Base-by-base conservation (phyloP, 2,888 invertebrate genomes). In the Ophion costatus region DNA sequence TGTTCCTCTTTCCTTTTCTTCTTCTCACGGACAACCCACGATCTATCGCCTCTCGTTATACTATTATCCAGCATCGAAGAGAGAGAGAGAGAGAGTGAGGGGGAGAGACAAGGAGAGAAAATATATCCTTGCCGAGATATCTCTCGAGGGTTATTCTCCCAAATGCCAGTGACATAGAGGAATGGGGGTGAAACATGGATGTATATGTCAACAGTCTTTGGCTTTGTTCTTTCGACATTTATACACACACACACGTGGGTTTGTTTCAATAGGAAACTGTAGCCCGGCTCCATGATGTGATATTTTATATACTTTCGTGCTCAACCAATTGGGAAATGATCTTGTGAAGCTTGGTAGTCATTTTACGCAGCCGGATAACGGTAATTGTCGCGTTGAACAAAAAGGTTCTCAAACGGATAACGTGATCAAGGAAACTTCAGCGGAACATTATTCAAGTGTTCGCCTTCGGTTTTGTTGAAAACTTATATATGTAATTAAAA, bases 21-120 rank as follows among this genome's bases (percentile, higher is more conserved):
- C 45, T 61, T 70, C 78, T 67, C 89, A 87, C 89, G 89, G 92
- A 92, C 91, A 92, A 91, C 89, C 82, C 89, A 87, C 90, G 91
- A 92, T 91, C 90, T 86, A 82, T 88, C 88, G 87, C 83, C 80
- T 82, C 82, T 83, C 73, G 87, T 85, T 87, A 80, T 82, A 82
- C 69, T 66, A 74, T 73, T 77, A 78, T 79, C 64, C 66, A 64
- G 67, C 69, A 80, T 75, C 81, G 78, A 17, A 51, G 45, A 7
- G 2, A 63, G 63, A 29, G 63, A 29, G 24, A 63, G 63, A 63
- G 14, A 63, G 63, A 29, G 63, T 10, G 22, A 63, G 45, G 11
- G 17, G 2, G 5, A 63, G 63, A 29, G 63, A 29, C 11, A 63
- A 29, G 29, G 14, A 63, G 63, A 17, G 63, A 5, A 71, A 57